Evolutionary conservation across 1,140 invertebrate genomes (phyloP), one percentile per base, ranked within the genome.

Genomic region (Caenorhabditis tropicalis): DNA sequence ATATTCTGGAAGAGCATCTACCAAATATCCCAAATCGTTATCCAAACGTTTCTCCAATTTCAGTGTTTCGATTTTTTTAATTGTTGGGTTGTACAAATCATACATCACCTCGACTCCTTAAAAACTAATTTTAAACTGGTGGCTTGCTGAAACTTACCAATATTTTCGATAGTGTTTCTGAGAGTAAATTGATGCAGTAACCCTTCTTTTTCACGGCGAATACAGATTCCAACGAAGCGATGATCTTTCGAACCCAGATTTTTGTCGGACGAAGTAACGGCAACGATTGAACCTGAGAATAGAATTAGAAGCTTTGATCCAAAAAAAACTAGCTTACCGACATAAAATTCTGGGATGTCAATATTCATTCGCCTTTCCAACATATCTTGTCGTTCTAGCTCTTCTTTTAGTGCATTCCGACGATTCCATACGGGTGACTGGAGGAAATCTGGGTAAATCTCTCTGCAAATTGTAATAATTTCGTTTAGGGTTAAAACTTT

Each of bases 141-240:
- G 43, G 9, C 0, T 12, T 9, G 16, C 21, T 27, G 49, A 60
- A 49, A 86, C 86, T 29, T 43, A 94, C 94, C 94, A 94, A 94
- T 94, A 89, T 95, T 93, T 92, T 99, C 96, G 80, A 99, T 93
- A 21, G 96, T 94, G 93, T 99, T 99, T 89, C 98, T 94, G 4
- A 99, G 91, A 39, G 94, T 95, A 90, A 99, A 98, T 51, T 93
- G 93, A 74, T 96, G 94, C 86, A 94, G 93, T 0, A 99, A 92
- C 0, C 97, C 98, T 91, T 93, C 93, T 2, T 94, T 94, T 83
- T 93, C 93, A 88, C 96, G 92, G 83, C 95, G 92, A 88, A 98
- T 99, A 90, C 98, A 99, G 89, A 99, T 98, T 4, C 98, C 97
- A 81, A 99, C 94, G 93, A 99, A 99, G 90, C 94, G 93, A 89